phyloP scores from a whole-genome alignment of 2,113 vertebrate genomes.

The Salvelinus sp. region DNA sequence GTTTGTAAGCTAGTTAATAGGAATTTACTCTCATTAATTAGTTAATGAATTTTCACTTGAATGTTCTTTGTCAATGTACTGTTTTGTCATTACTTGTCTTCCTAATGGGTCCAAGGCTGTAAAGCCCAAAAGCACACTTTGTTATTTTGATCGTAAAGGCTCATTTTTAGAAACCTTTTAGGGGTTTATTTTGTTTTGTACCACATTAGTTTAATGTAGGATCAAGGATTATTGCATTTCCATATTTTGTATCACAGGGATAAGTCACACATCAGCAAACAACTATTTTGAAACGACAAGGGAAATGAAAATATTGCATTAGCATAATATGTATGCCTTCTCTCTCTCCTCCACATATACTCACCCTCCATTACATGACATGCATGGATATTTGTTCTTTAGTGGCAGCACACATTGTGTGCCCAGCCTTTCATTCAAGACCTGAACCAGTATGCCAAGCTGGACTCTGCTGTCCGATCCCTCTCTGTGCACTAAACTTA shows the following conservation, averaged over 20 bases:
- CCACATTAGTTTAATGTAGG: not conserved
- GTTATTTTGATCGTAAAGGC: not conserved
- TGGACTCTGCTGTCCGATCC: not conserved
- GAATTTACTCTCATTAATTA: not conserved
- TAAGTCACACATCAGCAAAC: not conserved
- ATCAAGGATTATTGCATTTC: too few relatives aligned
- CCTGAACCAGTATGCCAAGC: not conserved
- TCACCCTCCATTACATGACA: not conserved
- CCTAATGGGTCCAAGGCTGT: not conserved
- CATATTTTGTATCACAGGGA: not conserved
- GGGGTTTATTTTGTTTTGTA: not conserved
- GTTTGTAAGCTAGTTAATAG: not conserved
- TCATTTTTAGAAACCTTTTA: not conserved
- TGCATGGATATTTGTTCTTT: constrained; percentile 17
- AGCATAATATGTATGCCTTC: not conserved
- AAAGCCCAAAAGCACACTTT: not conserved
- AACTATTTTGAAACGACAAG: not conserved
- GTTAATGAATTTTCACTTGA: not conserved
- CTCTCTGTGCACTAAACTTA: not conserved
- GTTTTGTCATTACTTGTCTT: constrained; percentile 13
- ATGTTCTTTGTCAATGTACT: not conserved
- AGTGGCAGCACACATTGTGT: not conserved
- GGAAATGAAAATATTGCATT: not conserved
- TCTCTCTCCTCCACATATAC: constrained; percentile 5
- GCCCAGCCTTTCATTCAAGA: not conserved